A percentile compares a stretch with the other conserved stretches of the same genome.
These are phyloP conservation scores for Mesorhabditis spiculigera DNA, from an alignment of 2,888 invertebrate genomes.

Conservation along the genomic window DNA sequence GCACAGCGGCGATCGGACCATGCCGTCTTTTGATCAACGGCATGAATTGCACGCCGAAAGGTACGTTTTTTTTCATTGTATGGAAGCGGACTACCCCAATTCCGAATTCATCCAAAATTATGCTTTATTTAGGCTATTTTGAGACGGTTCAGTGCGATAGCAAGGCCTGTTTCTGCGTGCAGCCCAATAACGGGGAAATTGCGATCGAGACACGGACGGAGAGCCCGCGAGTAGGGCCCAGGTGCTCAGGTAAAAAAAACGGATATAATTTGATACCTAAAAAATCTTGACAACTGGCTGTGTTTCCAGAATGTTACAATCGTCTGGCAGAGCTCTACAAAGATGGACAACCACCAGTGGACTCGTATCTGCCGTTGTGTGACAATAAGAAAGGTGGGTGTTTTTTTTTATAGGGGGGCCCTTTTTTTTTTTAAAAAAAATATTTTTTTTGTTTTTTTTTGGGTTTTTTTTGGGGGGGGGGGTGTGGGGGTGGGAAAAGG, in stretches of 20 bases:
- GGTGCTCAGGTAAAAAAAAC: neutral
- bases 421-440: too few species aligned
- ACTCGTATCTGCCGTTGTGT: neutral
- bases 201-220: neutral
- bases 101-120: too few species aligned
- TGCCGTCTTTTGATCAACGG: neutral
- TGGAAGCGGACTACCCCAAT: too few species aligned
- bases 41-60: neutral
- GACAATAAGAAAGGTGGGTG: neutral
- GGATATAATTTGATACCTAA: neutral
- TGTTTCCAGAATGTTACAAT: neutral
- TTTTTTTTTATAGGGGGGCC: too few species aligned
- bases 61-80: too few species aligned
- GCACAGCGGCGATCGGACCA: constrained; percentile 2
- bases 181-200: constrained; percentile 1
- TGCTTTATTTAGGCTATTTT: neutral
- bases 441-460: too few species aligned
- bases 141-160: neutral
- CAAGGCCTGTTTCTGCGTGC: neutral
- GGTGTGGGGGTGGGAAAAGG: too few species aligned
- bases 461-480: too few species aligned
- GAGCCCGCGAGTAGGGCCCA: neutral
- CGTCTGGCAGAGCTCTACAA: constrained; percentile 1
- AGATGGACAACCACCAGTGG: neutral
- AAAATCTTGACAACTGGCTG: neutral